These are phyloP conservation scores for Anomalospiza imberbis DNA, from an alignment of 2,797 vertebrate species.

Conservation along the genomic window DNA sequence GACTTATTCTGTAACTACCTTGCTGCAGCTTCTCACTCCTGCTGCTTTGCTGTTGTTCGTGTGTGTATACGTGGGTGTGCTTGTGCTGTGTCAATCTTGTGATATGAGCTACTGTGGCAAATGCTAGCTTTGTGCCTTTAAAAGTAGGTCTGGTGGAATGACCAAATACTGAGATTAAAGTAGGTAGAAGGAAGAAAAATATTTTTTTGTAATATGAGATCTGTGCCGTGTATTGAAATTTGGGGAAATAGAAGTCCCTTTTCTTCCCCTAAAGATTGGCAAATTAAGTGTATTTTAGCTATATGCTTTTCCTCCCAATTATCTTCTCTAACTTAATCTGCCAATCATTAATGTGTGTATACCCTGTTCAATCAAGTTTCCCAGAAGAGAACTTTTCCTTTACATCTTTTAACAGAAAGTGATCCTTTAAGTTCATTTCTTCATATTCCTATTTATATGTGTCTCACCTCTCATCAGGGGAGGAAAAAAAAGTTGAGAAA, in stretches of 20 bases:
- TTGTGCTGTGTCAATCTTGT: not conserved
- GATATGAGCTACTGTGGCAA: not conserved
- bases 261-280: not conserved
- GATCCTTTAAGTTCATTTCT: not conserved
- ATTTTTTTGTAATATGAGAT: not conserved
- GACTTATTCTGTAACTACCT: not conserved
- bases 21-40: constrained; percentile 25
- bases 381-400: not conserved
- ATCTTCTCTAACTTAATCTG: not conserved
- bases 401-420: not conserved
- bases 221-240: not conserved
- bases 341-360: not conserved
- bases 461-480: not conserved
- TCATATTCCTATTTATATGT: not conserved
- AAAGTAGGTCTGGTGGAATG: not conserved
- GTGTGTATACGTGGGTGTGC: not conserved
- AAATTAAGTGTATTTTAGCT: not conserved
- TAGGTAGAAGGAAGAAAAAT: not conserved
- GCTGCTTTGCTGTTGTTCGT: not conserved
- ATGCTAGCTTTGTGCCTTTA: not conserved
- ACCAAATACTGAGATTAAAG: not conserved
- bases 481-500: not conserved
- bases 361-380: not conserved
- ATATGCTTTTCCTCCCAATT: not conserved
- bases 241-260: not conserved